Conservation (phyloP, 1,140 invertebrate genomes). For the Lineus longissimus region DNA sequence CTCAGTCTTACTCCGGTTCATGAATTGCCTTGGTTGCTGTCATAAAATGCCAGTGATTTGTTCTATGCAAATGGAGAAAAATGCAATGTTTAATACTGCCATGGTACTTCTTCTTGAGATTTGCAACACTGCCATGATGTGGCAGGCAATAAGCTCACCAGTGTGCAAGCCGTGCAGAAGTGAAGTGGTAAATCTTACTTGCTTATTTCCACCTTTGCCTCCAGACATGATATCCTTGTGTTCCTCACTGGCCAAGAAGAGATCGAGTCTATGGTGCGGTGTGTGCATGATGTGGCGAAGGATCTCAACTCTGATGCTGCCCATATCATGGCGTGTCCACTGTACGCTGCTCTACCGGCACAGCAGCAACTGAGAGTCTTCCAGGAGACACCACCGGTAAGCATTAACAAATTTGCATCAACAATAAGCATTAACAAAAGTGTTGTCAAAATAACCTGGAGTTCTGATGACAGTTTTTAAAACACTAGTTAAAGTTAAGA, state of each 20-base stretch:
- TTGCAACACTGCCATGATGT: not conserved
- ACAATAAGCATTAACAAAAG: no score
- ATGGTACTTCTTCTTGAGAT: not conserved
- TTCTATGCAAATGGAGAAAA: conserved; percentile 3
- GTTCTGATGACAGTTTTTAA: no score
- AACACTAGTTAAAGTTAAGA: no score
- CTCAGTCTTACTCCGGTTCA: no score
- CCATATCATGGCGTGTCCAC: conserved; percentile 71
- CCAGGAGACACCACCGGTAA: conserved; percentile 68
- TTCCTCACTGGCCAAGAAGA: conserved; percentile 98
- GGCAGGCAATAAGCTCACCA: conserved; percentile 2
- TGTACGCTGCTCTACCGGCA: conserved; percentile 89
- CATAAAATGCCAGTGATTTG: no score
- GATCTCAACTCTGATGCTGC: conserved; percentile 50
- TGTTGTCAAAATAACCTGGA: no score
- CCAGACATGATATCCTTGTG: conserved; percentile 79
- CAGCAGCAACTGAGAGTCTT: conserved; percentile 81
- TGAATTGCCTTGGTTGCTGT: no score
- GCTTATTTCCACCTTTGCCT: conserved; percentile 42
- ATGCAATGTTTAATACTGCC: not conserved
- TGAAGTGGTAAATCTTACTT: conserved; percentile 21
- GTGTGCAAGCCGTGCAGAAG: not conserved
- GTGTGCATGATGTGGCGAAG: conserved; percentile 71
- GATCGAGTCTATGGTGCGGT: conserved; percentile 81
- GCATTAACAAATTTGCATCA: no score